These are phyloP conservation scores for Caenorhabditis inopinata DNA, from an alignment of 1,140 invertebrate genomes.

Conservation along the genomic window DNA sequence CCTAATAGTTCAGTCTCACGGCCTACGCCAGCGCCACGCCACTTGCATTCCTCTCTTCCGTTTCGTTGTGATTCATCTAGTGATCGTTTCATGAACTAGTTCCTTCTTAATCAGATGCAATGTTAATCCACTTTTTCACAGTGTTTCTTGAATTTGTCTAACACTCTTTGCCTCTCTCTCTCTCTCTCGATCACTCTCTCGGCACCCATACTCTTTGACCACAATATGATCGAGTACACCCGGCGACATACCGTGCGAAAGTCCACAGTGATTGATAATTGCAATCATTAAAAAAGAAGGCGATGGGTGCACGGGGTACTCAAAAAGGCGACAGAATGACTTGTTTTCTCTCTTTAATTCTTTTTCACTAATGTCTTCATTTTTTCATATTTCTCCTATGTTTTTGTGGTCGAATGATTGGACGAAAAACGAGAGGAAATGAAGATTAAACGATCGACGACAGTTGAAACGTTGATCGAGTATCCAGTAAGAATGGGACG, in stretches of 20 bases:
- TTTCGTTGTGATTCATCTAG: too few relatives aligned
- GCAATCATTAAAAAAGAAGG: constrained; percentile 2
- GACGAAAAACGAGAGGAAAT: not conserved
- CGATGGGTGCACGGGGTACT: not conserved
- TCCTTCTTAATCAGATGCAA: constrained; percentile 6
- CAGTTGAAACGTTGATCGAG: not conserved
- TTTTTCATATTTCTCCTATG: not conserved
- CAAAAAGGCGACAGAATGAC: constrained; percentile 17
- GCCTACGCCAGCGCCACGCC: too few relatives aligned
- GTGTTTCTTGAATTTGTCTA: not conserved
- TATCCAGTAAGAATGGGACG: not conserved
- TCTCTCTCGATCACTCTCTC: not conserved
- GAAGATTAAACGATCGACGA: not conserved
- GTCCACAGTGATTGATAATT: constrained; percentile 21
- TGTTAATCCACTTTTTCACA: not conserved
- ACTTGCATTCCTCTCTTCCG: too few relatives aligned
- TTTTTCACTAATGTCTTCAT: constrained; percentile 16
- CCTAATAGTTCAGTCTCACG: too few relatives aligned
- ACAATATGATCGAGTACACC: constrained; percentile 11
- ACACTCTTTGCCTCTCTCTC: not conserved
- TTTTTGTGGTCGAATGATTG: not conserved
- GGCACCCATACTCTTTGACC: constrained; percentile 15
- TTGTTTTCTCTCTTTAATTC: not conserved
- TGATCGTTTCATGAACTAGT: constrained; percentile 17
- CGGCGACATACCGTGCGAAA: not conserved